Percentiles rank a stretch among this genome's conserved stretches.
Conservation (phyloP, 2,113 vertebrate genomes). For the Passerina amoena region DNA sequence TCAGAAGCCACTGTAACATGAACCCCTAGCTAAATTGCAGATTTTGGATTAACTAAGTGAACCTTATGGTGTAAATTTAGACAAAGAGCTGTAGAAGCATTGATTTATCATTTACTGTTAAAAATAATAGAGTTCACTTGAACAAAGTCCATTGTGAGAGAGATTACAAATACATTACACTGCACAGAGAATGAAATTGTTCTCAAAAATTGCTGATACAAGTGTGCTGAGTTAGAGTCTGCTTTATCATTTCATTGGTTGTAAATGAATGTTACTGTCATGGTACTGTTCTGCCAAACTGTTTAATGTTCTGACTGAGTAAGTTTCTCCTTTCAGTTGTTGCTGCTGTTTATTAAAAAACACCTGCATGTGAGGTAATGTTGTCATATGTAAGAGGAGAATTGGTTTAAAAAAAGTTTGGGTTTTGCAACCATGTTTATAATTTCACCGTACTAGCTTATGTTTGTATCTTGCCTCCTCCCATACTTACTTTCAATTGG, state of each 20-base stretch:
- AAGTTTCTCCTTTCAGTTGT: slow-evolving; percentile 51
- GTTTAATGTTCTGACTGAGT: slow-evolving; percentile 20
- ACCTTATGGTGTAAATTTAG: neutral
- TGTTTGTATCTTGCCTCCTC: neutral
- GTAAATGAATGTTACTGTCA: neutral
- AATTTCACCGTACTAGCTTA: neutral
- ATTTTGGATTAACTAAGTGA: neutral
- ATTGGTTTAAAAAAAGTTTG: neutral
- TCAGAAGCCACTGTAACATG: neutral
- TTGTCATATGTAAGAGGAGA: neutral
- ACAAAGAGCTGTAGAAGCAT: neutral
- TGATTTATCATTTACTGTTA: neutral
- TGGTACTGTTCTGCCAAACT: neutral
- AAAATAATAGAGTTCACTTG: neutral
- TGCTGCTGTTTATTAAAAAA: slow-evolving; percentile 8
- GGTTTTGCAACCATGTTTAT: neutral
- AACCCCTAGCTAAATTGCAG: neutral
- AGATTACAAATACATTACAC: neutral
- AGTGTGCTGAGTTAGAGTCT: neutral
- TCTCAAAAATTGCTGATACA: neutral
- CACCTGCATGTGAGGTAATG: slow-evolving; percentile 25
- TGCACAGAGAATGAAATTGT: neutral
- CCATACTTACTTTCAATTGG: neutral
- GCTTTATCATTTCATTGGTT: neutral
- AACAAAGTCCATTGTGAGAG: neutral